Conservation (phyloP, 1,140 invertebrate species). For the Ostrea edulis region DNA sequence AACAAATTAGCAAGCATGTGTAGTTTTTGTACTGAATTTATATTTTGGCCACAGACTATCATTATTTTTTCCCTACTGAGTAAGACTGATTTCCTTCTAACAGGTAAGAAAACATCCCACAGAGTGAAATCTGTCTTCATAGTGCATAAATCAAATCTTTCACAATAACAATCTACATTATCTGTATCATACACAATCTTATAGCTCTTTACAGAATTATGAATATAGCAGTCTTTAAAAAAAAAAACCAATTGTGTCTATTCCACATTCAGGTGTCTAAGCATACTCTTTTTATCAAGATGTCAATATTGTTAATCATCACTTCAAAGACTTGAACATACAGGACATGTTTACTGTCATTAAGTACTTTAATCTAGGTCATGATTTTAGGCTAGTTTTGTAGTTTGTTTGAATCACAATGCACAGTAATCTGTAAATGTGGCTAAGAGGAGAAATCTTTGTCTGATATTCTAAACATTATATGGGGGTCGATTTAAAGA, state of each 20-base stretch:
- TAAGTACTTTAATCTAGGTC: constrained; percentile 32
- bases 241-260: neutral
- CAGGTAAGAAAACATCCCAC: neutral
- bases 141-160: neutral
- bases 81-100: neutral
- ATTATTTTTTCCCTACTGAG: neutral
- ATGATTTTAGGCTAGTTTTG: constrained; percentile 30
- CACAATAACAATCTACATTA: neutral
- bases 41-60: neutral
- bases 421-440: constrained; percentile 14
- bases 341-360: neutral
- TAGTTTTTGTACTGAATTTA: neutral
- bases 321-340: neutral
- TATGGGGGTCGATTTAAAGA: constrained; percentile 6
- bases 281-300: neutral
- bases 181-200: neutral
- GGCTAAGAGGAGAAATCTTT: constrained; percentile 16
- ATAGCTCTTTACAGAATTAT: neutral
- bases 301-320: constrained; percentile 1
- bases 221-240: neutral
- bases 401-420: constrained; percentile 33
- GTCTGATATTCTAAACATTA: constrained; percentile 24
- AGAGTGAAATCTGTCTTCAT: neutral
- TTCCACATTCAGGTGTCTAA: neutral
- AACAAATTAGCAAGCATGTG: no score